Percentiles rank a stretch among this genome's conserved stretches.
Evolutionary conservation across 2,113 vertebrate species (phyloP).

Genomic region (Casuarius casuarius): DNA sequence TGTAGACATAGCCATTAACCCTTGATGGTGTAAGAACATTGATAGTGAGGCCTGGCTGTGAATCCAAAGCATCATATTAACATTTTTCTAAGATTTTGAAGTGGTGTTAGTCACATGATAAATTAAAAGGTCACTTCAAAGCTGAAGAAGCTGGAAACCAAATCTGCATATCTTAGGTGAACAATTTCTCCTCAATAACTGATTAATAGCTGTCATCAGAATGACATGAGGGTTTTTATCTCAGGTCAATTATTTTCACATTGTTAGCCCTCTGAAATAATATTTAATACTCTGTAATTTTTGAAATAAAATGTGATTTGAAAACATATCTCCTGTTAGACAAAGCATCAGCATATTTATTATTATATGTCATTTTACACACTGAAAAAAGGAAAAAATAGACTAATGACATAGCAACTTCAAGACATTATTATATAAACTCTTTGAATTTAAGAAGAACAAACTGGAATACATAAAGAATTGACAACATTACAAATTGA

Average conservation of each 20-base stretch:
- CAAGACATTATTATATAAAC: not conserved
- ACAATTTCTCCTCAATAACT: not conserved
- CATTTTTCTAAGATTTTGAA: not conserved
- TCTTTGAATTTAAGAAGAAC: not conserved
- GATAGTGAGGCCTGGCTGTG: not conserved
- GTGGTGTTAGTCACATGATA: rapidly evolving
- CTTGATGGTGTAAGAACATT: not conserved
- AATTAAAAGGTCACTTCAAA: not conserved
- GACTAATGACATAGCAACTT: not conserved
- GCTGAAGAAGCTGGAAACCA: not conserved
- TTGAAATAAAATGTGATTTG: not conserved
- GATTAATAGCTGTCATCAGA: not conserved
- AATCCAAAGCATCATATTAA: not conserved
- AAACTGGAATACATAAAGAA: not conserved
- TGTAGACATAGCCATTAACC: not conserved
- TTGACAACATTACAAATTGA: not conserved
- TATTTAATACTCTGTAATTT: not conserved
- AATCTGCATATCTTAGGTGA: not conserved
- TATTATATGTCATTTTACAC: not conserved
- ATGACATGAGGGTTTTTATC: not conserved
- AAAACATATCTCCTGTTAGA: not conserved
- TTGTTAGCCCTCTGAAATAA: not conserved
- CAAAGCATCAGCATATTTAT: not conserved
- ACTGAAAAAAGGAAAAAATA: not conserved
- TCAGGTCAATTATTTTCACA: not conserved